These are phyloP conservation scores for Caenorhabditis sp. DNA, from an alignment of 2,888 invertebrate genomes.

Conservation along the genomic window DNA sequence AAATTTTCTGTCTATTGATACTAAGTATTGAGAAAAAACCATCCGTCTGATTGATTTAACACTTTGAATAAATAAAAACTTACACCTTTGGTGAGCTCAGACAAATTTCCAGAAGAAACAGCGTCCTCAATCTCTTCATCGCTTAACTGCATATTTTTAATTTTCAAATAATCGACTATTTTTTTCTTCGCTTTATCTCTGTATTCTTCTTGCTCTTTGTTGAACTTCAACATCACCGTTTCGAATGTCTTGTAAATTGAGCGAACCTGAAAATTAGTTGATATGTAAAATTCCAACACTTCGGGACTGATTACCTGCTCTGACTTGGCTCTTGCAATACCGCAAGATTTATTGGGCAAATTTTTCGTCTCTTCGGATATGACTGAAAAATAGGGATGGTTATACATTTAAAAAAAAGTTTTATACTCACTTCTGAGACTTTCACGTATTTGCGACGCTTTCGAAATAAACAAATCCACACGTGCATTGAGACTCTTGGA, in stretches of 20 bases:
- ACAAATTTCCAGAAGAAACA: constrained; percentile 36
- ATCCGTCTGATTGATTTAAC: no score
- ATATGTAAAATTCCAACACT: background rate
- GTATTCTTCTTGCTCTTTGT: constrained; percentile 47
- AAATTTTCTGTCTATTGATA: no score
- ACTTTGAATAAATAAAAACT: background rate
- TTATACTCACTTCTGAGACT: constrained; percentile 20
- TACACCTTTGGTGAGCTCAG: constrained; percentile 39
- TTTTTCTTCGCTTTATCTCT: constrained; percentile 39
- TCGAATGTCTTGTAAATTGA: constrained; percentile 36
- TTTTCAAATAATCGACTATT: constrained; percentile 41
- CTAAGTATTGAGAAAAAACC: no score
- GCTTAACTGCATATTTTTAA: constrained; percentile 38
- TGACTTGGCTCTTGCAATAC: constrained; percentile 21
- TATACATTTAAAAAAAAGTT: background rate
- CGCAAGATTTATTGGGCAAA: constrained; percentile 21
- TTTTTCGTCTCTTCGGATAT: constrained; percentile 23
- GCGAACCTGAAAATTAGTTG: constrained; percentile 10
- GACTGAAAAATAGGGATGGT: constrained; percentile 16
- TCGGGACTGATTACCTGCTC: constrained; percentile 18
- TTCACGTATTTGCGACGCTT: constrained; percentile 19
- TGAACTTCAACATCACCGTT: constrained; percentile 36
- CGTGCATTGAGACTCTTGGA: constrained; percentile 21
- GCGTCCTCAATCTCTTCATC: constrained; percentile 43
- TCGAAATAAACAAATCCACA: constrained; percentile 26